Conservation (phyloP, 2,113 vertebrate species). For the Antechinus flavipes region DNA sequence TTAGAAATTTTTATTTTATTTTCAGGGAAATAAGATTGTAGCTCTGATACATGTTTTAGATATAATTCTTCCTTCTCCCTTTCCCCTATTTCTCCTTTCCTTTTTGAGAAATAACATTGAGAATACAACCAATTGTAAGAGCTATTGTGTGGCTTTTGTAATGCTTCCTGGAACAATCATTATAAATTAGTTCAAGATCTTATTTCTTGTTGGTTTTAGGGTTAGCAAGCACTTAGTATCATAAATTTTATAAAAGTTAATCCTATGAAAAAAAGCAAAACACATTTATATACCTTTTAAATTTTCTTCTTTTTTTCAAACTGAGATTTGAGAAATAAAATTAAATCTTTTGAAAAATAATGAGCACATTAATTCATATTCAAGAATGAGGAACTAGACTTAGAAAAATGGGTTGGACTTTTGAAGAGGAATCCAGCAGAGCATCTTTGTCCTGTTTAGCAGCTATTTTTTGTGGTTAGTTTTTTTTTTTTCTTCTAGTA, state of each 20-base stretch:
- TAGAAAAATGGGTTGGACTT: conserved; percentile 76
- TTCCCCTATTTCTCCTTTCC: neutral
- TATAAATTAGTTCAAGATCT: neutral
- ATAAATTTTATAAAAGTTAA: neutral
- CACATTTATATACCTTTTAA: conserved; percentile 48
- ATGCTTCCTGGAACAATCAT: neutral
- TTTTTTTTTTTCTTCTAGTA: conserved; percentile 71
- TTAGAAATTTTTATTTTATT: neutral
- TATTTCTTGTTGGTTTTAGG: conserved; percentile 4
- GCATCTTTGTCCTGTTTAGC: conserved; percentile 76
- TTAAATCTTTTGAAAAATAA: conserved; percentile 61
- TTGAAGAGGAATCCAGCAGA: conserved; percentile 82
- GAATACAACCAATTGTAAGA: neutral
- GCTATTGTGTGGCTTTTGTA: rapidly evolving
- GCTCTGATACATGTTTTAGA: neutral
- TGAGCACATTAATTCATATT: conserved; percentile 74
- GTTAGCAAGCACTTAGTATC: neutral
- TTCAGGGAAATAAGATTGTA: neutral
- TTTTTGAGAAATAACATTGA: neutral
- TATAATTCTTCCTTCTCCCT: neutral
- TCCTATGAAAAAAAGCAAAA: neutral
- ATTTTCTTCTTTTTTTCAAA: conserved; percentile 58
- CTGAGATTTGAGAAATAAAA: conserved; percentile 62
- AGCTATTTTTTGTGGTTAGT: conserved; percentile 68
- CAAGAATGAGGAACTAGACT: conserved; percentile 85